phyloP scores from a whole-genome alignment of 2,888 invertebrate genomes.

The Limnephilus lunatus region DNA sequence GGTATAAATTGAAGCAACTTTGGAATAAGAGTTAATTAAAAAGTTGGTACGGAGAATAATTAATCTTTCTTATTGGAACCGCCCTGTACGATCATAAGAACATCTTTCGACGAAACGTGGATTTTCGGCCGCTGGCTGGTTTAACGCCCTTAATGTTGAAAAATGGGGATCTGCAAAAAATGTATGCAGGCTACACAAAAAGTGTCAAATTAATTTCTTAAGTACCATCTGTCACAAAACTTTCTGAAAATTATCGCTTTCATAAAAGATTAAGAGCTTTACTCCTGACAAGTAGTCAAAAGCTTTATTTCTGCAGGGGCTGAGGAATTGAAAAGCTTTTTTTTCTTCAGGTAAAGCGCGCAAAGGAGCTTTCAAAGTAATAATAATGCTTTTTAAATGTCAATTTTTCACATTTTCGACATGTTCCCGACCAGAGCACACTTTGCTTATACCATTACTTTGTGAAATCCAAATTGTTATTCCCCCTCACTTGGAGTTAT shows the following conservation, averaged over 20 bases:
- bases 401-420: conserved; percentile 66
- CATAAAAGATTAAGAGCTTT: conserved; percentile 50
- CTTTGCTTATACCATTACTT: conserved; percentile 52
- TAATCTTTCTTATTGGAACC: too few species aligned
- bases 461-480: conserved; percentile 28
- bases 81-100: too few species aligned
- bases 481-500: conserved; percentile 60
- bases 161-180: background rate
- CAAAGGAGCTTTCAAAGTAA: conserved; percentile 34
- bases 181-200: background rate
- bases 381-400: conserved; percentile 63
- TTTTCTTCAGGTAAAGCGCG: conserved; percentile 23
- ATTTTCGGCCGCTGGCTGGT: too few species aligned
- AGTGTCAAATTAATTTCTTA: conserved; percentile 32
- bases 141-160: background rate
- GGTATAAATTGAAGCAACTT: too few species aligned
- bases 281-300: conserved; percentile 35
- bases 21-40: too few species aligned
- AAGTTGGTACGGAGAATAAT: too few species aligned
- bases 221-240: conserved; percentile 30
- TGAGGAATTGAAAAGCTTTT: conserved; percentile 45
- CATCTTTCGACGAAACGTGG: too few species aligned
- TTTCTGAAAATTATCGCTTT: conserved; percentile 43
- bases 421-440: conserved; percentile 57
- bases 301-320: conserved; percentile 37